These are phyloP conservation scores for Osmerus mordax DNA, from an alignment of 2,113 vertebrate genomes.

Conservation along the genomic window DNA sequence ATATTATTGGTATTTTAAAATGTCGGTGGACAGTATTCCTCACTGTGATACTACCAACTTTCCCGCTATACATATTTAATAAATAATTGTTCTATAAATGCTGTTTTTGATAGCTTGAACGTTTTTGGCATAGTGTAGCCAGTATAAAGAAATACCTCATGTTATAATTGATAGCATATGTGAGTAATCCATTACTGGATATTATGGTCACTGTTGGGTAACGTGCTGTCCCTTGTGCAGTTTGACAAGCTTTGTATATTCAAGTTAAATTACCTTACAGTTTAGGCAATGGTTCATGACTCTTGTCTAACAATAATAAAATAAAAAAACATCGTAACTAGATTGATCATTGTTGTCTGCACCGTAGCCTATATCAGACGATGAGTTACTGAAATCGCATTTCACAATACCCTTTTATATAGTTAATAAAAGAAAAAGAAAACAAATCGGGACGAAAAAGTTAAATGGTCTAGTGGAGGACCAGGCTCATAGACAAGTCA, in stretches of 20 bases:
- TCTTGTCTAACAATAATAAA: constrained; percentile 46
- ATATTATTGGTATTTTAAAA: constrained; percentile 63
- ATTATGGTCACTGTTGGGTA: constrained; percentile 10
- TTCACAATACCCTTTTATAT: neutral
- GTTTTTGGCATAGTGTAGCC: constrained; percentile 56
- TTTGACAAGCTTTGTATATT: constrained; percentile 3
- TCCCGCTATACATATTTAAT: constrained; percentile 71
- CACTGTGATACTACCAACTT: constrained; percentile 76
- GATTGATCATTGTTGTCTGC: neutral
- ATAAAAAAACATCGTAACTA: constrained; percentile 43
- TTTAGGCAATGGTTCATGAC: constrained; percentile 42
- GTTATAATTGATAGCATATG: constrained; percentile 40
- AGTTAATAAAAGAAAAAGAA: no score
- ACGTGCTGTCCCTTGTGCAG: neutral
- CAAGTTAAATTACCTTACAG: constrained; percentile 33
- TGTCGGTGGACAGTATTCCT: constrained; percentile 72
- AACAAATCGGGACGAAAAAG: neutral
- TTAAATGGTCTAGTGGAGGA: neutral
- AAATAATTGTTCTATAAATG: constrained; percentile 62
- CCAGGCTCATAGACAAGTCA: no score
- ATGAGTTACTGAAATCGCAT: neutral
- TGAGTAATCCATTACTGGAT: constrained; percentile 22
- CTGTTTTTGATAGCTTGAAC: constrained; percentile 51
- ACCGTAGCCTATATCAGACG: no score
- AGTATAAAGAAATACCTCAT: constrained; percentile 66